A percentile compares a stretch with the other conserved stretches of the same genome.
phyloP scores from a whole-genome alignment of 2,888 invertebrate genomes.

The Drosophila monieri region DNA sequence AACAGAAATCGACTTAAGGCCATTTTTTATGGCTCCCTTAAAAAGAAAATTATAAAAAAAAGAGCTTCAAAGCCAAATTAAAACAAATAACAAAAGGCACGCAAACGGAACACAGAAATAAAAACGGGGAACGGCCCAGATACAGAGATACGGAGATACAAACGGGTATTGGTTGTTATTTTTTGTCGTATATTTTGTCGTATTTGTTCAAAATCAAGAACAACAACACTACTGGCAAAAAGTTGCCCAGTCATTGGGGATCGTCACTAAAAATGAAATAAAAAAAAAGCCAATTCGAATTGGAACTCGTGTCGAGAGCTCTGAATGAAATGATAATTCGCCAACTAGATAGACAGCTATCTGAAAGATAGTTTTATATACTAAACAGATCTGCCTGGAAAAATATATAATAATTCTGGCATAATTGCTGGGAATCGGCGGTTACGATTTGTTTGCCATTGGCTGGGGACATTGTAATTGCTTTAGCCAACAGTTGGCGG shows the following conservation, averaged over 20 bases:
- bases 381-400: too few relatives aligned
- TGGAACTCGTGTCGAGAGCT: slow-evolving; percentile 6
- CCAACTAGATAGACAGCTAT: background rate
- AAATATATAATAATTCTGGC: slow-evolving; percentile 20
- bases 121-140: slow-evolving; percentile 1
- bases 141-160: slow-evolving; percentile 6
- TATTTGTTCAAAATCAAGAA: slow-evolving; percentile 15
- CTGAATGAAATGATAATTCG: slow-evolving; percentile 14
- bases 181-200: too few relatives aligned
- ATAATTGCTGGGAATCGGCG: slow-evolving; percentile 41
- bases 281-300: background rate
- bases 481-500: slow-evolving; percentile 2
- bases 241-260: slow-evolving; percentile 26
- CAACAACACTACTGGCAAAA: slow-evolving; percentile 6
- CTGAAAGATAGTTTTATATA: too few relatives aligned
- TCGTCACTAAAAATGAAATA: background rate
- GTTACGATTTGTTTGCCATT: slow-evolving; percentile 18
- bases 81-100: slow-evolving; percentile 38
- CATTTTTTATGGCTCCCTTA: slow-evolving; percentile 7
- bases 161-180: slow-evolving; percentile 14
- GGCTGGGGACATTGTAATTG: slow-evolving; percentile 24
- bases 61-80: slow-evolving; percentile 40
- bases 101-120: slow-evolving; percentile 12
- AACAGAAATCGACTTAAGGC: too few relatives aligned
- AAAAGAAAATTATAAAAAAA: slow-evolving; percentile 8